Conservation (phyloP, 2,113 vertebrate genomes). For the Australoheros scitulus region DNA sequence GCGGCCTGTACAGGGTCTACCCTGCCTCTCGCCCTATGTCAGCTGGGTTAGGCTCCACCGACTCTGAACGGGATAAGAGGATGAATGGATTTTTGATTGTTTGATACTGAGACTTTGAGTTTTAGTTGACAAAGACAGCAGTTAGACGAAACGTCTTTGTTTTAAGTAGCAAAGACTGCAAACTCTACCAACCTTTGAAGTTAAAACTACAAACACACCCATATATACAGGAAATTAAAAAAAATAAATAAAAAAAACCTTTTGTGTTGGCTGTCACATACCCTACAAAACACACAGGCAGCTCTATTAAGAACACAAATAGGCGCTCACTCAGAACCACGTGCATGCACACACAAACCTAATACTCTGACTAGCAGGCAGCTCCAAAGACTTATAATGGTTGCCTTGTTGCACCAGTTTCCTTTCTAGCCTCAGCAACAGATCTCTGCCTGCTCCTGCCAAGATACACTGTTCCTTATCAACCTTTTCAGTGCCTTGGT, state of each 20-base stretch:
- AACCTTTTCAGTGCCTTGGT: conserved; percentile 28
- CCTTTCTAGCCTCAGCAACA: conserved; percentile 40
- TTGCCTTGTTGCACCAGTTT: conserved; percentile 55
- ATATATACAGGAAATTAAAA: not conserved
- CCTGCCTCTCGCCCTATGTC: too few species aligned
- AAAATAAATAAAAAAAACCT: not conserved
- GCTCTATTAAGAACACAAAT: conserved; percentile 35
- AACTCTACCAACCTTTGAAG: not conserved
- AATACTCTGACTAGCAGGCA: conserved; percentile 24
- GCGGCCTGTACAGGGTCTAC: too few species aligned
- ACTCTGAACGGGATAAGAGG: too few species aligned
- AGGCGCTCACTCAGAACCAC: conserved; percentile 7
- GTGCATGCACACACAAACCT: conserved; percentile 40
- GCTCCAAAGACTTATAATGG: conserved; percentile 56
- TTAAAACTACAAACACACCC: not conserved
- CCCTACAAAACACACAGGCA: conserved; percentile 4
- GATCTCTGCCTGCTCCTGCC: conserved; percentile 43
- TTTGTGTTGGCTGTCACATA: conserved; percentile 6
- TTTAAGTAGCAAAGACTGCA: not conserved
- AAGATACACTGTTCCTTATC: conserved; percentile 42
- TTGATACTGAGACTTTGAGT: not conserved
- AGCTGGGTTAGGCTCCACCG: too few species aligned
- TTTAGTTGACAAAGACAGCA: not conserved
- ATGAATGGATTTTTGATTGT: too few species aligned
- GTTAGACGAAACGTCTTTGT: not conserved